Evolutionary conservation across 2,888 invertebrate genomes (phyloP), one percentile per base, ranked within the genome.

Genomic region (Merodon equestris): DNA sequence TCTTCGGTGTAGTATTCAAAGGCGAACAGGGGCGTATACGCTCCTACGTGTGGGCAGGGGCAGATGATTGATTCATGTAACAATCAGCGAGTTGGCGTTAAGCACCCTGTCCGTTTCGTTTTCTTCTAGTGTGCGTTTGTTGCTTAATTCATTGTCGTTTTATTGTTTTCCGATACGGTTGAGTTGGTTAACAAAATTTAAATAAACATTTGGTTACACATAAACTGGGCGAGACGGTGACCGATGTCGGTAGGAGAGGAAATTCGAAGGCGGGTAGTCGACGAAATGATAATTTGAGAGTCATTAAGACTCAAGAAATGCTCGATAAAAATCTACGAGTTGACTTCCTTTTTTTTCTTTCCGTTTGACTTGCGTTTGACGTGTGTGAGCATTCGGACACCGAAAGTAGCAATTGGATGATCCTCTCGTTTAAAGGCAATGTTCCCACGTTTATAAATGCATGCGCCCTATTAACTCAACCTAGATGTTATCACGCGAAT

Each of bases 1-100:
- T 27, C 27, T 27, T 27, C 27, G 27, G 7, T 27, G 27, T 27
- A 4, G 7, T 27, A 27, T 27, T 27, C 27, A 27, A 27, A 27
- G 27, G 36, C 57, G 14, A 45, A 75, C 68, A 63, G 81, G 74
- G 81, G 75, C 71, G 81, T 75, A 75, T 73, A 56, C 61, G 66
- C 66, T 71, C 47, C 58, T 19, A 40, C 56, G 72, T 76, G 75
- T 81, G 76, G 75, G 81, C 58, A 48, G 76, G 58, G 67, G 68
- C 79, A 79, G 79, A 79, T 79, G 79, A 79, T 79, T 79, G 79
- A 79, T 79, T 79, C 79, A 79, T 79, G 79, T 73, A 79, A 79
- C 79, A 53, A 79, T 70, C 63, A 57, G 54, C 57, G 79, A 79
- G 79, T 79, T 79, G 79, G 79, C 79, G 79, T 79, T 73, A 73